These are phyloP conservation scores for Mus caroli DNA, from an alignment of 2,797 vertebrate genomes.

Conservation along the genomic window DNA sequence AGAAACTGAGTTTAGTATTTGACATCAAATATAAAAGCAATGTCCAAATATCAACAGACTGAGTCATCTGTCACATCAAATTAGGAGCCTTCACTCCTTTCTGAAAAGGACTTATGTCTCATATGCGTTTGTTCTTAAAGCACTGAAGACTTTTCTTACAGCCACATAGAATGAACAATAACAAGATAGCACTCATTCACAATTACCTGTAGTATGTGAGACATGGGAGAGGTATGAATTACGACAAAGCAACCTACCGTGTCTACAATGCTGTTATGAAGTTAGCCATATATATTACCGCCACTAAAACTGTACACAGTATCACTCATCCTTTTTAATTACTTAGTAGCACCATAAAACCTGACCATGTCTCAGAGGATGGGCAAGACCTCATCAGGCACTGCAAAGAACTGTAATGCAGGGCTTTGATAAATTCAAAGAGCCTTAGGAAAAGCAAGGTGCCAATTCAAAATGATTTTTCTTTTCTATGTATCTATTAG, in stretches of 20 bases:
- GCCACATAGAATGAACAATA: background rate
- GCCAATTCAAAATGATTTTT: background rate
- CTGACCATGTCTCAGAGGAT: background rate
- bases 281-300: background rate
- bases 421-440: background rate
- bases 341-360: background rate
- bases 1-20: constrained; percentile 27
- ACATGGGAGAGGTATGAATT: background rate
- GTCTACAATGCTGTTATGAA: background rate
- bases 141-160: background rate
- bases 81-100: constrained; percentile 10
- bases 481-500: background rate
- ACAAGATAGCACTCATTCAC: background rate
- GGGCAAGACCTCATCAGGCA: background rate
- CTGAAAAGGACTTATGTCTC: background rate
- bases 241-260: background rate
- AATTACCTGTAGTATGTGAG: background rate
- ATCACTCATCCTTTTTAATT: background rate
- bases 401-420: background rate
- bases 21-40: background rate
- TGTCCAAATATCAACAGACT: constrained; percentile 41
- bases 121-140: background rate
- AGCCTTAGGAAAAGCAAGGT: background rate
- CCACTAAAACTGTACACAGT: background rate
- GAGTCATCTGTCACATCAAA: background rate